Evolutionary conservation across 2,797 vertebrate species (phyloP).

Genomic region (Ptychadena robeensis): DNA sequence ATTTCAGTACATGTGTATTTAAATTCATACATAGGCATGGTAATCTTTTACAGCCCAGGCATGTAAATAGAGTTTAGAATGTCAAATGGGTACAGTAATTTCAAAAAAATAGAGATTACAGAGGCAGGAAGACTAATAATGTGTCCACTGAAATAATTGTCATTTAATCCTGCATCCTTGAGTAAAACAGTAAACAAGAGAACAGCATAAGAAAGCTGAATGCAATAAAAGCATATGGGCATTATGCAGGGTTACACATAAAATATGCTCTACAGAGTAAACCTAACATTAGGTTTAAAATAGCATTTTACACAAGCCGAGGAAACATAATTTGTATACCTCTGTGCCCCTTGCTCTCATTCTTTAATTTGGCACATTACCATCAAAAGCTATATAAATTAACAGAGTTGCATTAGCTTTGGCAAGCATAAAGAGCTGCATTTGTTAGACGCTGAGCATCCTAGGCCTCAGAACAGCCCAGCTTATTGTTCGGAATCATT

Average conservation of each 20-base stretch:
- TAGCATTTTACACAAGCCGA: constrained; percentile 20
- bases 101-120: no score
- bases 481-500: constrained; percentile 69
- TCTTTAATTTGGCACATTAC: constrained; percentile 30
- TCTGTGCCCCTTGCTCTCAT: constrained; percentile 28
- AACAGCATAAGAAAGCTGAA: not conserved
- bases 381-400: constrained; percentile 58
- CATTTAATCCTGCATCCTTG: no score
- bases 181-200: no score
- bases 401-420: constrained; percentile 64
- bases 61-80: not conserved
- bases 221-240: not conserved
- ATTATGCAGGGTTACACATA: not conserved
- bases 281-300: constrained; percentile 1
- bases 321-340: constrained; percentile 22
- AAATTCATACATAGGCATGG: no score
- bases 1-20: no score
- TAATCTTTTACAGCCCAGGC: not conserved
- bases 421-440: constrained; percentile 65
- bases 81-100: not conserved
- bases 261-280: constrained; percentile 8
- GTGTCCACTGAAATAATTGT: no score
- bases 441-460: constrained; percentile 65
- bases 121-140: no score
- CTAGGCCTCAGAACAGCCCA: constrained; percentile 63